These are phyloP conservation scores for Tenodera sinensis DNA, from an alignment of 2,888 invertebrate species.

Conservation along the genomic window DNA sequence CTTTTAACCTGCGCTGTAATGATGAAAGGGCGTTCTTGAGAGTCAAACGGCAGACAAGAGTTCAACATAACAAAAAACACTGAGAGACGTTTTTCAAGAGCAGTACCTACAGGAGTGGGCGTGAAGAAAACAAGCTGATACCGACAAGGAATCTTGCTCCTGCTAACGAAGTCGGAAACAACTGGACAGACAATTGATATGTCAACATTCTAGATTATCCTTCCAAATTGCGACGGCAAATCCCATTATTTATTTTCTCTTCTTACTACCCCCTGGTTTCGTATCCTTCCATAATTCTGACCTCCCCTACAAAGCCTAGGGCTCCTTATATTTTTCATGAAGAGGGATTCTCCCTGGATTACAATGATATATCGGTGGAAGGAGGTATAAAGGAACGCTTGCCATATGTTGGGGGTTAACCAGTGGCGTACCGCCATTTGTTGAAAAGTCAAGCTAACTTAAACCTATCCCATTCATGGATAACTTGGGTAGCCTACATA, in stretches of 20 bases:
- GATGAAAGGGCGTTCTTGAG: not conserved
- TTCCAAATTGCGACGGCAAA: not conserved
- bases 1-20: not conserved
- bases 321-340: not conserved
- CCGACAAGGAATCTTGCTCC: not conserved
- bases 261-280: not conserved
- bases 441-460: not conserved
- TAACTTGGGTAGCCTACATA: no score
- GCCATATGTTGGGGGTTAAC: not conserved
- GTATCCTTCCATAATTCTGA: not conserved
- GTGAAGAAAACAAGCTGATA: not conserved
- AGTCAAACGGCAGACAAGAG: not conserved
- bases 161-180: not conserved
- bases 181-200: not conserved
- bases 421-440: not conserved
- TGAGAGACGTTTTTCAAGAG: not conserved
- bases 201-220: not conserved
- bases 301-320: not conserved
- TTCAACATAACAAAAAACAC: not conserved
- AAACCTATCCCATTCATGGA: no score
- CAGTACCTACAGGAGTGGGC: not conserved
- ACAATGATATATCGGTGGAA: not conserved
- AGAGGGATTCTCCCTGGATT: not conserved
- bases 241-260: not conserved
- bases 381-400: not conserved